A percentile compares a stretch with the other conserved stretches of the same genome.
Conservation (phyloP, 2,888 invertebrate species). For the Drosophila macrothrix region DNA sequence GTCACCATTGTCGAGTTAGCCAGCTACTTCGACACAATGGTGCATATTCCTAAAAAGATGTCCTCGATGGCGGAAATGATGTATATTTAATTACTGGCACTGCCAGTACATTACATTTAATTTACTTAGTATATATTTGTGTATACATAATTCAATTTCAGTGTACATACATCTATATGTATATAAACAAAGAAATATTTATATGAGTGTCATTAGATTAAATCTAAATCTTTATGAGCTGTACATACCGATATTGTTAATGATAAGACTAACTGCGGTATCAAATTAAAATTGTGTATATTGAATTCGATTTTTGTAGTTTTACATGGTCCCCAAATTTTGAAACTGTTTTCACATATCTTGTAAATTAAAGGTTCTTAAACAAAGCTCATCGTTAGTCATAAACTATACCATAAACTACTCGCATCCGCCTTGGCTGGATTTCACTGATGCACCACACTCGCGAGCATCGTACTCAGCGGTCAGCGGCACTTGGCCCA, state of each 20-base stretch:
- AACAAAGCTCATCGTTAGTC: background rate
- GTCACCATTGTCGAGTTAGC: conserved; percentile 97
- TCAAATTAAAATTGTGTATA: conserved; percentile 15
- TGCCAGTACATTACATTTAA: conserved; percentile 13
- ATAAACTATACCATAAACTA: no score
- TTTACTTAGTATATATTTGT: conserved; percentile 5
- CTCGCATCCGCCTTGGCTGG: no score
- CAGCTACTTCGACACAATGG: conserved; percentile 97
- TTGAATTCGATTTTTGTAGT: conserved; percentile 7
- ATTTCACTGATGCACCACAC: no score
- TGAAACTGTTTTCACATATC: background rate
- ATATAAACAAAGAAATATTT: conserved; percentile 8
- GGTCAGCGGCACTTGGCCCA: no score
- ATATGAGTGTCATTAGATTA: conserved; percentile 40
- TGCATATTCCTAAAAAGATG: conserved; percentile 99
- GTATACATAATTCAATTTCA: conserved; percentile 4
- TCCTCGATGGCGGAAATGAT: conserved; percentile 99
- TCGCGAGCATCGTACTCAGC: no score
- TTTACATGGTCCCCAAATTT: background rate
- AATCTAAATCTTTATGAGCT: conserved; percentile 17
- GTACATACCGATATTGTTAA: conserved; percentile 32
- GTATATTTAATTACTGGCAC: conserved; percentile 90
- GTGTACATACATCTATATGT: conserved; percentile 32
- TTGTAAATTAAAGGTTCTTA: background rate
- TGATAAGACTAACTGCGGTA: conserved; percentile 16